A percentile compares a stretch with the other conserved stretches of the same genome.
phyloP scores from a whole-genome alignment of 2,113 vertebrate species.

The Macroglossus sobrinus region DNA sequence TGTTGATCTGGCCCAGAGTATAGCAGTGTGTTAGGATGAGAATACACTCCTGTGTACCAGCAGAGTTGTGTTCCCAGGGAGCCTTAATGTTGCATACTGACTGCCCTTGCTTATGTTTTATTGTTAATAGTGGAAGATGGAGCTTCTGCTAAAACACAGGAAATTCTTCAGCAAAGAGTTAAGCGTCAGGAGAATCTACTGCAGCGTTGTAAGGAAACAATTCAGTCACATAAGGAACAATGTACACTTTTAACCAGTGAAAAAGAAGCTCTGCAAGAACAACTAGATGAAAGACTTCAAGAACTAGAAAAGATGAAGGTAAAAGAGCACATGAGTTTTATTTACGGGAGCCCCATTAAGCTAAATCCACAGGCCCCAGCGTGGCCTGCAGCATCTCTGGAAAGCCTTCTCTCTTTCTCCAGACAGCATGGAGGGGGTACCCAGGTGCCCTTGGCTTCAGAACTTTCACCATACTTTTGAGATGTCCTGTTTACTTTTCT shows the following conservation, averaged over 20 bases:
- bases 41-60: not conserved
- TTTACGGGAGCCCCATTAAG: not conserved
- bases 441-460: not conserved
- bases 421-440: not conserved
- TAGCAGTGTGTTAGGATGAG: not conserved
- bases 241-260: slow-evolving; percentile 88
- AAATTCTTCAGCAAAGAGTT: slow-evolving; percentile 89
- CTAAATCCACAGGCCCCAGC: not conserved
- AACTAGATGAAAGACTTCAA: slow-evolving; percentile 94
- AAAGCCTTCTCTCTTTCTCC: not conserved
- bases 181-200: slow-evolving; percentile 93
- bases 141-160: slow-evolving; percentile 83
- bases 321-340: not conserved
- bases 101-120: not conserved
- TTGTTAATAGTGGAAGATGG: slow-evolving; percentile 81
- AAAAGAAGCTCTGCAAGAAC: slow-evolving; percentile 95
- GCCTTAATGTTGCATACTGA: not conserved
- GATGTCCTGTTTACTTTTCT: not conserved
- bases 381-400: not conserved
- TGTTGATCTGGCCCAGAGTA: not conserved
- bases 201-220: slow-evolving; percentile 90
- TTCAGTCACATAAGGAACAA: slow-evolving; percentile 89
- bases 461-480: not conserved
- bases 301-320: slow-evolving; percentile 98
- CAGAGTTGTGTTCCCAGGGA: no score